Evolutionary conservation across 2,797 vertebrate genomes (phyloP), one percentile per base, ranked within the genome.

Genomic region (Chelidonichthys spinosus): DNA sequence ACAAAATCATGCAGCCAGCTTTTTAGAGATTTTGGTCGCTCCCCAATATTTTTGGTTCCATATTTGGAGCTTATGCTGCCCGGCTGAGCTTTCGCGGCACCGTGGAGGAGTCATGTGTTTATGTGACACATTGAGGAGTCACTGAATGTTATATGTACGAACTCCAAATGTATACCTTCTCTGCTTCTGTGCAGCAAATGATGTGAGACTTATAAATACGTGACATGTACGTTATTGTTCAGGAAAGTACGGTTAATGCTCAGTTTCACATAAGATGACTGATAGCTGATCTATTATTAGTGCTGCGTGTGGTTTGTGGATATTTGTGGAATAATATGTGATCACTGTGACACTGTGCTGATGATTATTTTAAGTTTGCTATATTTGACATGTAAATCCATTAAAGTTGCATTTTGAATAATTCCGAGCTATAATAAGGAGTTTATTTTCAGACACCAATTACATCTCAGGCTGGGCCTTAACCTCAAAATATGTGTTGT

Each of bases 61-160:
- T 91, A 90, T 92, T 89, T 87, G 89, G 89, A 86, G 69, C 58
- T 81, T 17, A 9, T 13, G 56, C 75, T 32, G 59, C 15, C 35
- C 90, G 87, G 83, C 46, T 46, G 7, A 85, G 40, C 44, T 62
- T 25, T 85, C 79, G 65, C 46, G 14, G 74, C 4, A 6, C 50
- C 6, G 36, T 37, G 54, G 54, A 78, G 76, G 72, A 86, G 79
- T 86, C 71, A 15, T 85, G 43, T 91, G 90, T 92, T 92, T 92
- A 90, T 78, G 84, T 87, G 86, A 90, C 78, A 66, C 76, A 18
- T 44, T 8, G 52, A 74, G 65, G 76, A 86, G 79, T 88, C 85
- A 84, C 55, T 72, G 68, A 53, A 40, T 72, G 44, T 74, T 67
- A 74, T 2, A 25, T 56, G 56, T 53, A 47, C 18, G 0, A 80